Conservation (phyloP, 1,140 invertebrate species). For the Drosophila pandora region DNA sequence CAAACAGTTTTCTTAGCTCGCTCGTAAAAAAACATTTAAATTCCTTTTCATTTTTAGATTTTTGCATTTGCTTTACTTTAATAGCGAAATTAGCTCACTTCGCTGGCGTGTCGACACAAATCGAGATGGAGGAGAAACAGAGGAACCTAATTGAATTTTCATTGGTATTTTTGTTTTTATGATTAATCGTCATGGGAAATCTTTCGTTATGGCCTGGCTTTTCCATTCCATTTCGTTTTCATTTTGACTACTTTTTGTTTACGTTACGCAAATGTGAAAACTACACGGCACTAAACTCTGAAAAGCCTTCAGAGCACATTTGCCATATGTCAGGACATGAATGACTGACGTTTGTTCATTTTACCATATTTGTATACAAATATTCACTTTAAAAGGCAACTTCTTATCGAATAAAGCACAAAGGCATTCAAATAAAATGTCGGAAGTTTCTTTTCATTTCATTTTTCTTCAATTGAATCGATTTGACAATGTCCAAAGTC, state of each 20-base stretch:
- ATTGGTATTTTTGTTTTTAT: slow-evolving; percentile 69
- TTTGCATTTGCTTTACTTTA: slow-evolving; percentile 49
- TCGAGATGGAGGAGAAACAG: slow-evolving; percentile 16
- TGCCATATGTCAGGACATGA: slow-evolving; percentile 60
- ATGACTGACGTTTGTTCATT: slow-evolving; percentile 55
- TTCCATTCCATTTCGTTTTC: slow-evolving; percentile 29
- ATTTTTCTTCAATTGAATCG: slow-evolving; percentile 30
- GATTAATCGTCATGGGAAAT: slow-evolving; percentile 79
- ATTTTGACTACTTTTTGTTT: slow-evolving; percentile 45
- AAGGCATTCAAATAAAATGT: slow-evolving; percentile 32
- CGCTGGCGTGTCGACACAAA: slow-evolving; percentile 50
- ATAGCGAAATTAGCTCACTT: slow-evolving; percentile 60
- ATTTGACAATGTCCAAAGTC: slow-evolving; percentile 53
- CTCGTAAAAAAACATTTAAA: slow-evolving; percentile 68
- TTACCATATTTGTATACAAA: slow-evolving; percentile 37
- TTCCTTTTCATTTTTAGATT: slow-evolving; percentile 51
- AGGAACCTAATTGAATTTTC: slow-evolving; percentile 75
- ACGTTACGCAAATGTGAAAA: slow-evolving; percentile 44
- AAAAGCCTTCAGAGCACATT: slow-evolving; percentile 36
- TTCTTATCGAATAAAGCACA: slow-evolving; percentile 19
- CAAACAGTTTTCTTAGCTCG: slow-evolving; percentile 19
- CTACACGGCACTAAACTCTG: slow-evolving; percentile 51
- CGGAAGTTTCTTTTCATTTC: slow-evolving; percentile 39
- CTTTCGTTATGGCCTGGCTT: slow-evolving; percentile 27
- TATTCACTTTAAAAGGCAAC: slow-evolving; percentile 29